A percentile compares a stretch with the other conserved stretches of the same genome.
phyloP scores from a whole-genome alignment of 2,888 invertebrate genomes.

The Dryococelus australis region DNA sequence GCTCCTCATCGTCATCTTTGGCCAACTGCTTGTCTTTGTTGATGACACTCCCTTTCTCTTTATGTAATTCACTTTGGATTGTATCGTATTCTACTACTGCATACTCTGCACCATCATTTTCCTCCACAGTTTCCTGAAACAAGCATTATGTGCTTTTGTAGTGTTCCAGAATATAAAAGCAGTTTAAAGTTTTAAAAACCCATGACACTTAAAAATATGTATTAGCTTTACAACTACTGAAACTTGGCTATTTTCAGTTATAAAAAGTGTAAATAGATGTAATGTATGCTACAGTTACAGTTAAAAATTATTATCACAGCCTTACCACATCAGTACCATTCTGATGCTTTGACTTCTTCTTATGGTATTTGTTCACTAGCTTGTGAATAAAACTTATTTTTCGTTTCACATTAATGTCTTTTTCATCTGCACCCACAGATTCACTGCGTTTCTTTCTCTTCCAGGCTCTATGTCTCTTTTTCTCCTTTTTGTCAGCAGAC shows the following conservation, averaged over 20 bases:
- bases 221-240: too few species aligned
- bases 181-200: too few species aligned
- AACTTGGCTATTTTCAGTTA: too few species aligned
- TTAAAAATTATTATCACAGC: too few species aligned
- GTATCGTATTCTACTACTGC: not conserved
- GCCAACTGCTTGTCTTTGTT: constrained; percentile 18
- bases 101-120: not conserved
- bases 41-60: not conserved
- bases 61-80: not conserved
- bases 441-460: too few species aligned
- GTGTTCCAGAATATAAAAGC: too few species aligned
- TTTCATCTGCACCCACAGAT: too few species aligned
- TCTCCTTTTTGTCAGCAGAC: too few species aligned
- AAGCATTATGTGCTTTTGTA: not conserved
- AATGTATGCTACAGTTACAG: too few species aligned
- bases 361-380: not conserved
- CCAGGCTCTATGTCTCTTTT: too few species aligned
- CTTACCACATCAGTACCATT: not conserved
- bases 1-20: not conserved
- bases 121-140: not conserved
- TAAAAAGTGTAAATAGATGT: too few species aligned
- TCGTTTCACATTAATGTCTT: not conserved
- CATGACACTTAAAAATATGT: too few species aligned
- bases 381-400: not conserved
- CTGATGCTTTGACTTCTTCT: not conserved